Conservation (phyloP, 2,113 vertebrate species). For the Acanthochromis polyacanthus region DNA sequence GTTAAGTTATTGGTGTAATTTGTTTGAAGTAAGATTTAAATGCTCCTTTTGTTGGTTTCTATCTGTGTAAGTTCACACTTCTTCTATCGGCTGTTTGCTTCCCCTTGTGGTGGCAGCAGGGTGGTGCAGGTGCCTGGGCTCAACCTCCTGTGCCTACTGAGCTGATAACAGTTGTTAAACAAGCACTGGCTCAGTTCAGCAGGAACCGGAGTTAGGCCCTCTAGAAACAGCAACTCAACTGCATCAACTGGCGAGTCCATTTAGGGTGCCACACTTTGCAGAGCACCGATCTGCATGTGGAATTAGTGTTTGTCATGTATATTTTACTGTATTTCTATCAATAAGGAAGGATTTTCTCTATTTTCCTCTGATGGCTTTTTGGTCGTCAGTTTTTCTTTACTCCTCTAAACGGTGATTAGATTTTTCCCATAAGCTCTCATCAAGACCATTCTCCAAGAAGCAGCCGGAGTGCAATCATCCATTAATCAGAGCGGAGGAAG, state of each 20-base stretch:
- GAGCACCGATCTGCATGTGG: background rate
- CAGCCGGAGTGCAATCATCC: constrained; percentile 36
- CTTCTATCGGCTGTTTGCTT: constrained; percentile 42
- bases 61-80: background rate
- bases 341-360: constrained; percentile 4
- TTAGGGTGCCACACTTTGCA: background rate
- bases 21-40: too few relatives aligned
- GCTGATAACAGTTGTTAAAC: constrained; percentile 88
- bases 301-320: background rate
- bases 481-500: constrained; percentile 46
- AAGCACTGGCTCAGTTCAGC: constrained; percentile 90
- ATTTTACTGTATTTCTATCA: background rate
- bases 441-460: constrained; percentile 29
- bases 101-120: constrained; percentile 48
- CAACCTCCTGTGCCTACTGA: constrained; percentile 91
- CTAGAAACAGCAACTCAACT: constrained; percentile 67
- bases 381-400: constrained; percentile 13
- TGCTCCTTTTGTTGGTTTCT: background rate
- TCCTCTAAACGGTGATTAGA: constrained; percentile 1
- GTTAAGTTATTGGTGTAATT: too few relatives aligned
- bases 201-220: constrained; percentile 89
- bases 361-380: background rate
- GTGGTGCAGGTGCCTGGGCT: constrained; percentile 76
- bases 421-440: constrained; percentile 34
- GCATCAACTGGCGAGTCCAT: background rate